Percentiles rank a stretch among this genome's conserved stretches.
Conservation (phyloP, 1,140 invertebrate species). For the Eriosoma lanigerum region DNA sequence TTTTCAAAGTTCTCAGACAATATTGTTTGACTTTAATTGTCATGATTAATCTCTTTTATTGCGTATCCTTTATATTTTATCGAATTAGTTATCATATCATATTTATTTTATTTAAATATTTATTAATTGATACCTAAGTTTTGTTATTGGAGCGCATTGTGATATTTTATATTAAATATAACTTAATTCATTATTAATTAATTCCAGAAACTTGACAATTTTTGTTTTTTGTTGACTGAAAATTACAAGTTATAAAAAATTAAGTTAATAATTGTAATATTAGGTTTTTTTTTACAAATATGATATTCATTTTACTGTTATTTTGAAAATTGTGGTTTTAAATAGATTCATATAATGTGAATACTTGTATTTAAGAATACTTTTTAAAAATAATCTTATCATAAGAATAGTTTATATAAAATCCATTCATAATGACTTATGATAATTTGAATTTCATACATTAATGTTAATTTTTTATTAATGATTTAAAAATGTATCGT, state of each 20-base stretch:
- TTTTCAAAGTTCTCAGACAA: slow-evolving; percentile 2
- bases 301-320: background rate
- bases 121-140: slow-evolving; percentile 21
- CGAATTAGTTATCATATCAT: background rate
- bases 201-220: background rate
- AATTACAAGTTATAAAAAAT: background rate
- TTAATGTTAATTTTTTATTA: background rate
- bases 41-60: background rate
- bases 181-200: slow-evolving; percentile 11
- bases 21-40: background rate
- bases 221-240: slow-evolving; percentile 4
- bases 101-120: background rate
- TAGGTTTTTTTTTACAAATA: background rate
- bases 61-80: background rate
- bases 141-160: slow-evolving; percentile 22
- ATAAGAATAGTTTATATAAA: background rate
- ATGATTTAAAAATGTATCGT: no score
- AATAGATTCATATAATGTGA: no score
- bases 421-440: background rate
- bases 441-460: background rate
- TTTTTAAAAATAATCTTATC: background rate
- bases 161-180: slow-evolving; percentile 42
- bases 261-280: no score
- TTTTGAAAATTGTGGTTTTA: background rate
- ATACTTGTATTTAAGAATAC: background rate